Evolutionary conservation across 2,113 vertebrate genomes (phyloP).

Genomic region (Charadrius vociferus): DNA sequence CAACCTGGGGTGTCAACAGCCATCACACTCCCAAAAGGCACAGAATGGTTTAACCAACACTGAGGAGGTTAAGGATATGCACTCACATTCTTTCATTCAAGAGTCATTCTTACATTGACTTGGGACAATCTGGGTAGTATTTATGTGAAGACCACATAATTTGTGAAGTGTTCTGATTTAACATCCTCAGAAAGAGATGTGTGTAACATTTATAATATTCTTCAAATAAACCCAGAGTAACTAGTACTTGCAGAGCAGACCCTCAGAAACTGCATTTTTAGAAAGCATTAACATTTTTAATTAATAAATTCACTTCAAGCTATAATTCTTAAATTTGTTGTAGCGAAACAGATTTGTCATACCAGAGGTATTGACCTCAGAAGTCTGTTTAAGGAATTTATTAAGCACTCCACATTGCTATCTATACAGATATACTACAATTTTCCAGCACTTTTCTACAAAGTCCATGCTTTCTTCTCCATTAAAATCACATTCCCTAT

Average conservation of each 20-base stretch:
- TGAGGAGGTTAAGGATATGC: neutral
- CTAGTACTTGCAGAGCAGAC: neutral
- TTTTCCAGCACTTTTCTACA: neutral
- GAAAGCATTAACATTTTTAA: neutral
- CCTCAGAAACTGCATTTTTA: neutral
- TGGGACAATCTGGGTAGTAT: neutral
- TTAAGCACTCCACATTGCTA: neutral
- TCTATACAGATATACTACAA: neutral
- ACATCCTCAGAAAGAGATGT: neutral
- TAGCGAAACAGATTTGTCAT: neutral
- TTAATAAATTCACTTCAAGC: neutral
- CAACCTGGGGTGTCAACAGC: neutral
- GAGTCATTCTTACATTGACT: neutral
- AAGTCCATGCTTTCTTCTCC: neutral
- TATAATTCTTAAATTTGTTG: neutral
- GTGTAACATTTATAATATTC: neutral
- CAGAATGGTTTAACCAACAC: neutral
- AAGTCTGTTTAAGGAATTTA: neutral
- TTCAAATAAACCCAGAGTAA: neutral
- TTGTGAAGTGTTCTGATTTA: neutral
- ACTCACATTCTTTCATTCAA: neutral
- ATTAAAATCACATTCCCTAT: neutral
- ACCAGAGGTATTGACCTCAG: neutral
- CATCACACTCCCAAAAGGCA: neutral
- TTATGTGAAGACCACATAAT: neutral